Percentiles rank a stretch among this genome's conserved stretches.
Evolutionary conservation across 2,888 invertebrate species (phyloP).

Genomic region (Nephrotoma appendiculata): DNA sequence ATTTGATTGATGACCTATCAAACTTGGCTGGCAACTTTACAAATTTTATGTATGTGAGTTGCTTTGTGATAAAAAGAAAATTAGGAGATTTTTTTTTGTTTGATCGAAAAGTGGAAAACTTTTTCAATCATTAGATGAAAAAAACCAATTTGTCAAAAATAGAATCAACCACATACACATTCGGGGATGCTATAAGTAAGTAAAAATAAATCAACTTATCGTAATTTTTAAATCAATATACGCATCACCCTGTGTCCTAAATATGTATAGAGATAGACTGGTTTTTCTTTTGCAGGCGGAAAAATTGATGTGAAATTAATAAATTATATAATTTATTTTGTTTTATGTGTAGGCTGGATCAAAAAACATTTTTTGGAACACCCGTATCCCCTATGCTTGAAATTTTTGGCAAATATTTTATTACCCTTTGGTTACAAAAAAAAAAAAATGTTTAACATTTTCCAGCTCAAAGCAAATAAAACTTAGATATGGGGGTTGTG

Average conservation of each 20-base stretch:
- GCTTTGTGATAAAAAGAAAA: not conserved
- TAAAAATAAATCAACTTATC: not conserved
- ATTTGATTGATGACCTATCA: constrained; percentile 3
- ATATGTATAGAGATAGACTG: not conserved
- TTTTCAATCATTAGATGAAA: not conserved
- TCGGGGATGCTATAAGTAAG: not conserved
- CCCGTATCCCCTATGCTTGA: not conserved
- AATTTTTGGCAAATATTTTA: not conserved
- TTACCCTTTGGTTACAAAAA: not conserved
- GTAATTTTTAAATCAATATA: not conserved
- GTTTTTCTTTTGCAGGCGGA: not conserved
- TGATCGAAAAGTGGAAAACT: not conserved
- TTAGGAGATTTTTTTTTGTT: not conserved
- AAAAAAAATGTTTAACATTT: not conserved
- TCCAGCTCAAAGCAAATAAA: not conserved
- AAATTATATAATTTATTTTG: not conserved
- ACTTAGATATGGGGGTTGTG: not conserved
- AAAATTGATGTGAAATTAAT: not conserved
- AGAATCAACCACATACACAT: not conserved
- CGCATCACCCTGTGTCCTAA: not conserved
- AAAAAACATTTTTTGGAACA: not conserved
- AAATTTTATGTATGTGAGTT: not conserved
- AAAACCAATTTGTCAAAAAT: not conserved
- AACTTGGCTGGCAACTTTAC: not conserved
- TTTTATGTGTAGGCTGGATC: not conserved